Evolutionary conservation across 2,113 vertebrate genomes (phyloP), one percentile per base, ranked within the genome.

Genomic region (Sakesphorus luctuosus): DNA sequence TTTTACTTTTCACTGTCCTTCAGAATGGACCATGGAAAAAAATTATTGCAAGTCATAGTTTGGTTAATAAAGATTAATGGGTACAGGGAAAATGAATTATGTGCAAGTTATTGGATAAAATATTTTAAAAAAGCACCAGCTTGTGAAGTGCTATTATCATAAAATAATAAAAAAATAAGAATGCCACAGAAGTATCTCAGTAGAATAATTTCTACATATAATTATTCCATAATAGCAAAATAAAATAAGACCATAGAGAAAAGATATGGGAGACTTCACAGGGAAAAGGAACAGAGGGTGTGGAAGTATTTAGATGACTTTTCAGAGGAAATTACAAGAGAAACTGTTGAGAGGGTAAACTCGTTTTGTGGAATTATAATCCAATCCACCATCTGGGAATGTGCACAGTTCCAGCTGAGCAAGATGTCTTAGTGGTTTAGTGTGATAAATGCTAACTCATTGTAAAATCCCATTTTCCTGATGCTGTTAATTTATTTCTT

Each of bases 371-470:
- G 89, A 92, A 93, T 92, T 97, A 94, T 95, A 95, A 96, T 95
- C 94, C 89, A 93, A 55, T 95, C 75, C 62, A 92, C 90, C 95
- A 95, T 95, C 89, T 96, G 96, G 93, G 93, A 94, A 89, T 40
- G 72, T 72, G 65, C 69, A 28, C 0, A 4, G 66, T 88, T 97
- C 89, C 93, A 97, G 87, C 91, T 88, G 93, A 88, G 89, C 81
- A 95, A 92, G 63, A 91, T 12, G 36, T 89, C 84, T 87, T 82
- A 93, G 78, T 94, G 89, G 72, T 94, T 96, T 93, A 46, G 26
- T 86, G 86, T 97, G 94, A 95, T 97, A 97, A 95, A 91, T 94
- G 85, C 86, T 76, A 94, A 89, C 66, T 94, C 80, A 90, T 77
- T 91, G 84, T 91, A 87, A 89, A 95, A 91, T 89, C 35, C 72